Conservation (phyloP, 2,888 invertebrate genomes). For the Encarsia formosa region DNA sequence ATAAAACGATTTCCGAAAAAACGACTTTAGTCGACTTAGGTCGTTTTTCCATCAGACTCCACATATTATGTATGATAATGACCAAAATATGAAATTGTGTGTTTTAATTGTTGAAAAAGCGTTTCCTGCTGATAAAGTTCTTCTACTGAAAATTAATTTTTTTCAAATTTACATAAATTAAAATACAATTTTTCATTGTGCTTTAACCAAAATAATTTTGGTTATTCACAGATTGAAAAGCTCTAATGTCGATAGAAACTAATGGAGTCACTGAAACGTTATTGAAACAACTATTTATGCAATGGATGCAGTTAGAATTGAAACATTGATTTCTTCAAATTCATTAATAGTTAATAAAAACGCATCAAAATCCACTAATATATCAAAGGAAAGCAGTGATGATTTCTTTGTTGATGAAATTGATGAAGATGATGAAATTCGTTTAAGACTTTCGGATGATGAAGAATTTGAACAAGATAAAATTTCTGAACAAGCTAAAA, state of each 20-base stretch:
- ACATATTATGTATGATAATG: too few species aligned
- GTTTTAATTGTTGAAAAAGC: too few species aligned
- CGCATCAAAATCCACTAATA: slow-evolving; percentile 32
- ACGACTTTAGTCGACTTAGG: too few species aligned
- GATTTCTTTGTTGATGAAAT: slow-evolving; percentile 39
- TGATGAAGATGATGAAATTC: slow-evolving; percentile 44
- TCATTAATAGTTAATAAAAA: slow-evolving; percentile 30
- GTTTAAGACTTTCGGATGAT: slow-evolving; percentile 46
- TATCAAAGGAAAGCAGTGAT: slow-evolving; percentile 40
- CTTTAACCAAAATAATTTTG: slow-evolving; percentile 28
- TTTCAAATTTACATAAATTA: background rate
- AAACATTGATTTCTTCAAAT: slow-evolving; percentile 35
- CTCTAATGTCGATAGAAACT: slow-evolving; percentile 16
- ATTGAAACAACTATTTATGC: slow-evolving; percentile 15
- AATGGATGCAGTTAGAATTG: slow-evolving; percentile 42
- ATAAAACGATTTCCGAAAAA: too few species aligned
- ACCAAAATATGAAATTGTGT: too few species aligned
- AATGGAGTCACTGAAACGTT: slow-evolving; percentile 24
- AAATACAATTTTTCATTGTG: too few species aligned
- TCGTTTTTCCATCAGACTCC: too few species aligned
- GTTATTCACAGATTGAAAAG: slow-evolving; percentile 28
- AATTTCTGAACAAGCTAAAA: slow-evolving; percentile 19
- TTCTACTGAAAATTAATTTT: background rate
- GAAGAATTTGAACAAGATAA: slow-evolving; percentile 38
- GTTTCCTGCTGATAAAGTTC: background rate